Base-by-base conservation (phyloP, 2,113 vertebrate genomes). In the Cathartes aura region DNA sequence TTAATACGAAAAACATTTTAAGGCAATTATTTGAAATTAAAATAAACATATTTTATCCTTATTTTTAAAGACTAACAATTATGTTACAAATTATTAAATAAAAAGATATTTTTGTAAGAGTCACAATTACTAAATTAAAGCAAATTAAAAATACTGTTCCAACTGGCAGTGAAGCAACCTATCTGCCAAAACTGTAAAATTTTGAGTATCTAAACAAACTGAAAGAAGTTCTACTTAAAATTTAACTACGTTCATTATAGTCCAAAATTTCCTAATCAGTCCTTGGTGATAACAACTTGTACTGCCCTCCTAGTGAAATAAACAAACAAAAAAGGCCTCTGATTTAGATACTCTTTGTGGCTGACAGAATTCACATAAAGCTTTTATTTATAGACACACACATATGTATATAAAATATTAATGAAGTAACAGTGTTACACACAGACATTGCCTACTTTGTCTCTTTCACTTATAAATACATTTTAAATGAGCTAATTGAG, bases 401-500 rank as follows among this genome's bases (percentile, higher is more conserved):
- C 87, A 94, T 91, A 96, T 71, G 94, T 89, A 96, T 75, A 72
- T 97, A 97, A 97, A 98, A 97, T 96, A 98, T 98, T 98, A 98
- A 98, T 98, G 97, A 98, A 98, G 95, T 87, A 97, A 97, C 96
- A 97, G 91, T 78, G 83, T 95, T 98, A 97, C 96, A 78, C 62
- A 81, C 98, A 98, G 97, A 98, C 97, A 97, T 70, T 98, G 98
- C 82, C 81, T 97, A 92, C 96, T 97, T 97, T 97, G 94, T 97
- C 95, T 97, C 95, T 97, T 97, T 97, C 94, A 96, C 94, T 97
- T 97, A 96, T 96, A 98, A 98, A 98, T 97, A 96, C 89, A 97
- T 98, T 98, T 98, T 92, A 98, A 97, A 98, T 97, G 97, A 98
- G 94, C 93, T 97, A 98, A 98, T 96, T 93, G 97, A 98, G 95